Base-by-base conservation (phyloP, 2,113 vertebrate genomes). In the Dicrurus megarhynchus region DNA sequence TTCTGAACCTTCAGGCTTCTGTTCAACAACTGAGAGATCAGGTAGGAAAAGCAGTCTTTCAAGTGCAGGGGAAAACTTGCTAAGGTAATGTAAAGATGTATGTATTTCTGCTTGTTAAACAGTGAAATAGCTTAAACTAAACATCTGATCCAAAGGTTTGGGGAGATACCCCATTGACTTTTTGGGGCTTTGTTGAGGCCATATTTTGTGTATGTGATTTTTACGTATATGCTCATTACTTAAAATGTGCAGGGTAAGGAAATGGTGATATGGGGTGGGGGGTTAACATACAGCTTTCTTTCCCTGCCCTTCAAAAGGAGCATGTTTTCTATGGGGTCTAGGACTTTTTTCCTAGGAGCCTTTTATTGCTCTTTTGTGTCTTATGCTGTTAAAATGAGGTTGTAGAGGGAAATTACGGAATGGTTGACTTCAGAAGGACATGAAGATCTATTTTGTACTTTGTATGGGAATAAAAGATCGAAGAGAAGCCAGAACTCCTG, bases 1-100 rank as follows among this genome's bases (percentile, higher is more conserved):
- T 99, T 96, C 98, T 99, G 91, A 98, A 95, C 80, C 97, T 99
- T 78, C 99, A 99, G 98, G 99, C 98, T 95, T 99, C 99, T 3
- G 98, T 99, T 78, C 99, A 99, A 83, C 99, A 99, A 47, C 96
- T 99, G 84, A 98, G 98, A 98, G 99, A 99, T 68, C 99, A 99
- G 99, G 99, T 99, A 98, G 59, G 96, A 82, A 80, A 39, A 75
- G 8, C 7, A 56, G 8, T 49, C 32, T 52, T n/a, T 23, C 8
- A 39, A 22, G 21, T 4, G 0, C 35, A 56, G 89, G 22, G 68
- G 4, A 5, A 67, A 24, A 39, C 55, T 49, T 39, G 14, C 17
- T 27, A 22, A 42, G 39, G 80, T 46, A 24, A 74, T 88, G 24
- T 24, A 35, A 65, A 92, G 70, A 17, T 35, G 14, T 37, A 9